Evolutionary conservation across 2,113 vertebrate genomes (phyloP).

Genomic region (Catagonus wagneri): DNA sequence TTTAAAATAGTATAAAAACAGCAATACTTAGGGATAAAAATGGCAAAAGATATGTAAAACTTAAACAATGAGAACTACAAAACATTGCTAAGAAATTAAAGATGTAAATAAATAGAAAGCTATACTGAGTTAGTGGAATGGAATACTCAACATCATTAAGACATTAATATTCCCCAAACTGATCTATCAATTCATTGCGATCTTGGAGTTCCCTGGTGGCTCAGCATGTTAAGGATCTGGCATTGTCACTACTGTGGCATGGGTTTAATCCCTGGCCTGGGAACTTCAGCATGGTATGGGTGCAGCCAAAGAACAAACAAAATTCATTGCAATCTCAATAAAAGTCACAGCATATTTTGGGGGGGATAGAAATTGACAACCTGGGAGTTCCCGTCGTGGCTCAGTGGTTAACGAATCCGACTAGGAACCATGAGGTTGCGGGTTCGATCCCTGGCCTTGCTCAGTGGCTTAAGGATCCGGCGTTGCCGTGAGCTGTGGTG

Average conservation of each 20-base stretch:
- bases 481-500: too few relatives aligned
- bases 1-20: neutral
- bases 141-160: neutral
- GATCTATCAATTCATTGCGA: neutral
- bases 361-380: neutral
- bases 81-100: constrained; percentile 8
- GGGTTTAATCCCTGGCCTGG: too few relatives aligned
- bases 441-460: too few relatives aligned
- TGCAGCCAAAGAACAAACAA: too few relatives aligned
- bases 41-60: neutral
- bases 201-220: too few relatives aligned
- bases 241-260: too few relatives aligned
- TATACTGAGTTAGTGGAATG: neutral
- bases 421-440: too few relatives aligned
- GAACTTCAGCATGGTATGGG: too few relatives aligned
- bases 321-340: neutral
- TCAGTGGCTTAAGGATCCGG: too few relatives aligned
- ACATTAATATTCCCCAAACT: neutral
- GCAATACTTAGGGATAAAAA: neutral
- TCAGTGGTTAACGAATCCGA: too few relatives aligned
- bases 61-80: neutral
- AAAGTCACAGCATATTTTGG: neutral
- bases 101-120: neutral
- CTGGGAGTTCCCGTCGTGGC: neutral
- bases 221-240: too few relatives aligned